Evolutionary conservation across 2,113 vertebrate genomes (phyloP), one percentile per base, ranked within the genome.

Genomic region (Sterna hirundo): DNA sequence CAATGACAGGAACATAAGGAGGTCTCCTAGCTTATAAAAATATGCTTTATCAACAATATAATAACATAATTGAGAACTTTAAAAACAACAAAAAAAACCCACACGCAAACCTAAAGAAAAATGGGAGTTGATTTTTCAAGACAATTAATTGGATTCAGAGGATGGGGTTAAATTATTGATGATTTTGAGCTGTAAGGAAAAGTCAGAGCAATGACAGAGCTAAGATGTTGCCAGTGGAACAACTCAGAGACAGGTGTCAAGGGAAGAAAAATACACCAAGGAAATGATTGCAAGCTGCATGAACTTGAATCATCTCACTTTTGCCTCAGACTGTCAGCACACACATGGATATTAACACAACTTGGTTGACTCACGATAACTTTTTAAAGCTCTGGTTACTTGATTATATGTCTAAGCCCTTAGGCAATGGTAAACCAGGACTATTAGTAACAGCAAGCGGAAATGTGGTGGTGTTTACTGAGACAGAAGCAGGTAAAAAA

Each of bases 191-290:
- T 51, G 15, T 11, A 84, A 61, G 36, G n/a, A 54, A 58, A 86
- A 95, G 64, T 36, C 85, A 88, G 20, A 86, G 47, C 0, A 8
- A 36, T 44, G 72, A 83, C 70, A 90, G 49, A 88, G 57, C 27
- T 38, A 79, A 76, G 70, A 83, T 52, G 21, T 5, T 76, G 66
- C 62, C 70, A 77, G 49, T 79, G 49, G 62, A 91, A 80, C 34
- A 66, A 91, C 75, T 66, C 62, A 66, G 82, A 94, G 34, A 90
- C 54, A 91, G 87, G 90, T 86, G 71, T 62, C 93, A 72, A 62
- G 84, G 36, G 29, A 95, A 91, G 44, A 76, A 88, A 88, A 93
- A 90, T 26, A 65, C 23, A 79, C 47, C 21, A 61, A 72, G 49
- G 34, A 76, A 82, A 77, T 66, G 19, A 91, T 1, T 69, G 66